phyloP scores from a whole-genome alignment of 1,140 invertebrate species.

The Micrasema longulum region DNA sequence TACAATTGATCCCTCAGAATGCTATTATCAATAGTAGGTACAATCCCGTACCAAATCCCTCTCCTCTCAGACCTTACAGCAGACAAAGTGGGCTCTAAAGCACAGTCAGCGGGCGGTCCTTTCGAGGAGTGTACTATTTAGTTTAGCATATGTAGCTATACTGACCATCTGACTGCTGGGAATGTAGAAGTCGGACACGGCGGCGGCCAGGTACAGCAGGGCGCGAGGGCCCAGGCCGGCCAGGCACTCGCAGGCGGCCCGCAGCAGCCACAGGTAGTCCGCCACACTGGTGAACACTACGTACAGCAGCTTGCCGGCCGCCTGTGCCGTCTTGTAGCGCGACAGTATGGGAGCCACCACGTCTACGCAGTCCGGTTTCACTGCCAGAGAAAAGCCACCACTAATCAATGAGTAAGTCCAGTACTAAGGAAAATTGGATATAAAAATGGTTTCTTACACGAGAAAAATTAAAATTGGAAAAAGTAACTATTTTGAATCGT shows the following conservation, averaged over 20 bases:
- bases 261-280: slow-evolving; percentile 94
- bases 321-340: slow-evolving; percentile 78
- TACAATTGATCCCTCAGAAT: too few species aligned
- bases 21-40: too few species aligned
- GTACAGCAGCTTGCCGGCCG: slow-evolving; percentile 76
- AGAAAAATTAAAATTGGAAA: too few species aligned
- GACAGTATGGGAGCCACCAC: slow-evolving; percentile 75
- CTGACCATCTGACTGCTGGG: slow-evolving; percentile 91
- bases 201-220: slow-evolving; percentile 94
- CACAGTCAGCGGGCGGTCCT: too few species aligned
- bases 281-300: slow-evolving; percentile 86
- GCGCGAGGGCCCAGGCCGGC: slow-evolving; percentile 75
- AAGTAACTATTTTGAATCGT: too few species aligned
- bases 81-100: too few species aligned
- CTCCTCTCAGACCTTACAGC: too few species aligned
- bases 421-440: too few species aligned
- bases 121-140: too few species aligned
- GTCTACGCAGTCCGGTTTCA: slow-evolving; percentile 77
- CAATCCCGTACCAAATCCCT: too few species aligned
- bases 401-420: background rate
- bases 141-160: too few species aligned
- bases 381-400: slow-evolving; percentile 59
- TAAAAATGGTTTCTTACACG: too few species aligned
- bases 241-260: slow-evolving; percentile 83
- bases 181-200: slow-evolving; percentile 99